Percentiles rank a stretch among this genome's conserved stretches.
phyloP scores from a whole-genome alignment of 2,888 invertebrate genomes.

The Scelioninae gen. 1 region DNA sequence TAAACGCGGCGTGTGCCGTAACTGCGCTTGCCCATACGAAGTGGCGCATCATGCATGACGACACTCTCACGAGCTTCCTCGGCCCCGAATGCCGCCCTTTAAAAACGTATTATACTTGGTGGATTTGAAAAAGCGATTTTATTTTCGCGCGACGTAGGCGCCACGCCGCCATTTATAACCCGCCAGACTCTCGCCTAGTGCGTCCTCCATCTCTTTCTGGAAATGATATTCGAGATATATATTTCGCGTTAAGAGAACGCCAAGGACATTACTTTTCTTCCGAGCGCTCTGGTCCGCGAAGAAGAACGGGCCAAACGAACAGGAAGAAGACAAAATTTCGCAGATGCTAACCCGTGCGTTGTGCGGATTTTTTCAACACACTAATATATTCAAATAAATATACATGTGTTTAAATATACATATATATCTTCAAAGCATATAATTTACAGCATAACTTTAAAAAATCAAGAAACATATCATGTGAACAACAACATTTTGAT shows the following conservation, averaged over 20 bases:
- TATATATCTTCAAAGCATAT: too few species aligned
- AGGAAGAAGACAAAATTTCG: conserved; percentile 59
- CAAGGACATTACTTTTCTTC: conserved; percentile 65
- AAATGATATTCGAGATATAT: conserved; percentile 74
- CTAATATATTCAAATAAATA: background rate
- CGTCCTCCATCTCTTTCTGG: conserved; percentile 60
- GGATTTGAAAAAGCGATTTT: conserved; percentile 77
- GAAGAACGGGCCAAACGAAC: conserved; percentile 48
- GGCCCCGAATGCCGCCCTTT: conserved; percentile 66
- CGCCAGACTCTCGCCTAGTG: conserved; percentile 35
- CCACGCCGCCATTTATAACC: conserved; percentile 75
- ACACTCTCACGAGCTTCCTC: conserved; percentile 58
- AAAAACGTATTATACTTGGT: conserved; percentile 77
- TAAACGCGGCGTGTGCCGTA: conserved; percentile 69
- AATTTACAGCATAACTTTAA: too few species aligned
- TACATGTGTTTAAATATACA: background rate
- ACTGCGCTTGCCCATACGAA: conserved; percentile 64
- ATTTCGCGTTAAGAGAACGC: conserved; percentile 66
- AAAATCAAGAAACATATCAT: too few species aligned
- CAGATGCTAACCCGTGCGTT: conserved; percentile 68
- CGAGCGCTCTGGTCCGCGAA: conserved; percentile 19
- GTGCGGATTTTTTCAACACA: conserved; percentile 51
- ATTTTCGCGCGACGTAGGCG: conserved; percentile 69
- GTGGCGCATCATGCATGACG: conserved; percentile 72
- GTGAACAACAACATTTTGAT: too few species aligned